Evolutionary conservation across 2,113 vertebrate genomes (phyloP).

Genomic region (Cyanoliseus patagonus): DNA sequence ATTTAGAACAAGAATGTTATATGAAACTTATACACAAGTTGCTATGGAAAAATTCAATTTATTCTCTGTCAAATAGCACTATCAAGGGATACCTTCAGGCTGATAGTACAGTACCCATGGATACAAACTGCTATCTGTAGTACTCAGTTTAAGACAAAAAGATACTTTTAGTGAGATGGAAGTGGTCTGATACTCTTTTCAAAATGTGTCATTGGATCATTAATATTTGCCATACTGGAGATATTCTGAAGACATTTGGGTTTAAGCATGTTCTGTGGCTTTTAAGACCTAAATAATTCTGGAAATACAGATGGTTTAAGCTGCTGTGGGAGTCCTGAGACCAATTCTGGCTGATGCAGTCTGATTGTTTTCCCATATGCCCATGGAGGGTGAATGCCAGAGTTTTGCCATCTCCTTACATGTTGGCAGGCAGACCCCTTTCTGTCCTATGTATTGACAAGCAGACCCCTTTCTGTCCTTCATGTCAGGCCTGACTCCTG

Average conservation of each 20-base stretch:
- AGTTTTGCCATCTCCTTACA: not conserved
- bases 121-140: not conserved
- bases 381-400: not conserved
- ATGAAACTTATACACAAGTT: not conserved
- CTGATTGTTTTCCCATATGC: not conserved
- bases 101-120: not conserved
- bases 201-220: not conserved
- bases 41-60: not conserved
- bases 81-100: not conserved
- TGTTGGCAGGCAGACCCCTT: not conserved
- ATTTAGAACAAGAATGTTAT: not conserved
- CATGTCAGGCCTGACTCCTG: not conserved
- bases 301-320: not conserved
- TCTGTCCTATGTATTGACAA: not conserved
- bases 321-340: not conserved
- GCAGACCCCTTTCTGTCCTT: not conserved
- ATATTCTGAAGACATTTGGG: not conserved
- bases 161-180: not conserved
- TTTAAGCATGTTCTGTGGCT: not conserved
- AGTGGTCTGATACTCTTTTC: not conserved
- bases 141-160: not conserved
- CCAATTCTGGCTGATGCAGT: not conserved
- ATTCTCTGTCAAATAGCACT: not conserved
- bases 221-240: not conserved
- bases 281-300: not conserved